A percentile compares a stretch with the other conserved stretches of the same genome.
These are phyloP conservation scores for Tyria jacobaeae DNA, from an alignment of 2,888 invertebrate species.

Conservation along the genomic window DNA sequence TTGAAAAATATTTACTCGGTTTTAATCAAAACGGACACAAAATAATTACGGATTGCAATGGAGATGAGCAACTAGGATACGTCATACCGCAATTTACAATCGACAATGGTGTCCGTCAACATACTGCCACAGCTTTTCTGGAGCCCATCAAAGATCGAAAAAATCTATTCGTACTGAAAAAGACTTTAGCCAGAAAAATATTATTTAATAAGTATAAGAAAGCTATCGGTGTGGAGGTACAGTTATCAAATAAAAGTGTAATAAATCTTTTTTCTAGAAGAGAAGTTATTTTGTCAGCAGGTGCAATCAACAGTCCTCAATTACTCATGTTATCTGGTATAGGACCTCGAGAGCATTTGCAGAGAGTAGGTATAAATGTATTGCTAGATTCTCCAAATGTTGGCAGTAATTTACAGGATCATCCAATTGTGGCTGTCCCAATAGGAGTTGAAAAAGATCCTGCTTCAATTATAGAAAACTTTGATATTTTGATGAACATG, in stretches of 20 bases:
- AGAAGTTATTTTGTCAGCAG: slow-evolving; percentile 69
- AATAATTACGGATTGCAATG: slow-evolving; percentile 57
- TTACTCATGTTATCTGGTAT: slow-evolving; percentile 71
- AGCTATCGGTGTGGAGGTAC: slow-evolving; percentile 61
- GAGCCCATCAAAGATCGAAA: slow-evolving; percentile 48
- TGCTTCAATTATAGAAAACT: slow-evolving; percentile 38
- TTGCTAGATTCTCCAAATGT: slow-evolving; percentile 59
- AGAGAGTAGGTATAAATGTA: slow-evolving; percentile 53
- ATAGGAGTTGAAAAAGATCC: slow-evolving; percentile 44
- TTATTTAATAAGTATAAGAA: slow-evolving; percentile 32
- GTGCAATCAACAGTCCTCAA: slow-evolving; percentile 66
- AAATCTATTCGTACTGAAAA: slow-evolving; percentile 60
- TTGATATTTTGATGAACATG: slow-evolving; percentile 39
- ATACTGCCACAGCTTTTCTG: slow-evolving; percentile 56
- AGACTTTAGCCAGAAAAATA: slow-evolving; percentile 50
- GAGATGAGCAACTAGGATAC: slow-evolving; percentile 56
- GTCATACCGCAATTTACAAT: slow-evolving; percentile 51
- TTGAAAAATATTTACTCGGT: slow-evolving; percentile 64
- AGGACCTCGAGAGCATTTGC: slow-evolving; percentile 63
- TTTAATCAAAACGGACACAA: slow-evolving; percentile 60
- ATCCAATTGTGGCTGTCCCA: slow-evolving; percentile 47
- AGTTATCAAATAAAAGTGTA: slow-evolving; percentile 40
- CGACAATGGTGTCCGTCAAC: slow-evolving; percentile 55
- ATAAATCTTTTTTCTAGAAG: slow-evolving; percentile 50
- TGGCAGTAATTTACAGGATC: slow-evolving; percentile 64